Percentiles rank a stretch among this genome's conserved stretches.
Evolutionary conservation across 2,113 vertebrate species (phyloP).

Genomic region (Corythornis vintsioides): DNA sequence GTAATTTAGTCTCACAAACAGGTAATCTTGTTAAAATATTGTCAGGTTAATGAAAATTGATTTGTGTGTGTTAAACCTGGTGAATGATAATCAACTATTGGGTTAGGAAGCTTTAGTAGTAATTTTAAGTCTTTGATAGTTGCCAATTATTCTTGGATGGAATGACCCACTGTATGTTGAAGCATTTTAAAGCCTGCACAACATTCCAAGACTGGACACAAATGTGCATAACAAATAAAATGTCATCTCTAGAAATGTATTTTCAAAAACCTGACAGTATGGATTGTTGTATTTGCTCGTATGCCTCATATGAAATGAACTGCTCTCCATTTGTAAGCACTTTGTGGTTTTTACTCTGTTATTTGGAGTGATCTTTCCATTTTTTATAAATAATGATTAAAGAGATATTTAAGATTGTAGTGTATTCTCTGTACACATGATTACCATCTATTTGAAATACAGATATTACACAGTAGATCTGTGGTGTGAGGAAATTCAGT

Average conservation of each 20-base stretch:
- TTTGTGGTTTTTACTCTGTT: slow-evolving; percentile 5
- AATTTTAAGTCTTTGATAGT: not conserved
- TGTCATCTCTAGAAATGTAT: not conserved
- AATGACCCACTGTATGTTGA: not conserved
- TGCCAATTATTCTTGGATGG: not conserved
- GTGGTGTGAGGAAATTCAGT: not conserved
- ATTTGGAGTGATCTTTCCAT: not conserved
- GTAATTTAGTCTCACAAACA: slow-evolving; percentile 68
- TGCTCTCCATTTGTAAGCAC: not conserved
- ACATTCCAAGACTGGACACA: not conserved
- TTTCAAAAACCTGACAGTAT: not conserved
- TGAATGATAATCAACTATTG: slow-evolving; percentile 58
- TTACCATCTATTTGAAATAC: not conserved
- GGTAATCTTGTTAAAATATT: slow-evolving; percentile 74
- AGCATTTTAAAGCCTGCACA: not conserved
- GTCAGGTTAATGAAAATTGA: slow-evolving; percentile 76
- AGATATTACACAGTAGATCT: not conserved
- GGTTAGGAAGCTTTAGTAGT: not conserved
- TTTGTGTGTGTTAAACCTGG: slow-evolving; percentile 57
- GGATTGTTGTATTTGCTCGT: not conserved
- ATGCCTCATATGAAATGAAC: not conserved
- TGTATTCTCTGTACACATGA: not conserved
- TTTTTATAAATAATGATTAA: not conserved
- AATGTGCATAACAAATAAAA: not conserved
- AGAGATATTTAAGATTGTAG: not conserved